Percentiles rank a stretch among this genome's conserved stretches.
Evolutionary conservation across 2,888 invertebrate species (phyloP).

Genomic region (Patella ulyssiponensis): DNA sequence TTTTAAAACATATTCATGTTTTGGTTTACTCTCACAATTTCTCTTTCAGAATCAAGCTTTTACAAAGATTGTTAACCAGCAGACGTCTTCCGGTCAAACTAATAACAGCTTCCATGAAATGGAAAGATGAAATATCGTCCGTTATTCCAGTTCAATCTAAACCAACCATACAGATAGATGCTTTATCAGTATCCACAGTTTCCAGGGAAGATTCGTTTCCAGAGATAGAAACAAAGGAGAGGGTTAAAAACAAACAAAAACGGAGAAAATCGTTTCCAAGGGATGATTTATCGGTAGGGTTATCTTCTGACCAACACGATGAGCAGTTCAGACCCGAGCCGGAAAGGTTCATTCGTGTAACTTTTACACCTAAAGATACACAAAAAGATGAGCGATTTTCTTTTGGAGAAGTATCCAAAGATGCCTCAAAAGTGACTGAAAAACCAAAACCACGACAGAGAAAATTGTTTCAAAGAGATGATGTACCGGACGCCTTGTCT

Average conservation of each 20-base stretch:
- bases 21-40: too few relatives aligned
- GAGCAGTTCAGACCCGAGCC: neutral
- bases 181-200: neutral
- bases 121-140: slow-evolving; percentile 34
- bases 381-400: neutral
- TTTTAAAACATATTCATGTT: too few relatives aligned
- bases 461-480: neutral
- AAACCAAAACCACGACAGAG: neutral
- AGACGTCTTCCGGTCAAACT: slow-evolving; percentile 38
- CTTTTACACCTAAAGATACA: slow-evolving; percentile 26
- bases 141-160: neutral
- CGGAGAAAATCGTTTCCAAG: neutral
- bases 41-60: slow-evolving; percentile 35
- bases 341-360: slow-evolving; percentile 36
- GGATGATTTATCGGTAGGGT: slow-evolving; percentile 8
- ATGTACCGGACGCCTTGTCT: neutral
- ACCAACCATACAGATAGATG: neutral
- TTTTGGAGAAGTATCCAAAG: slow-evolving; percentile 13
- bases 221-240: neutral
- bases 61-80: slow-evolving; percentile 39
- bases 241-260: neutral
- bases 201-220: too few relatives aligned
- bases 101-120: slow-evolving; percentile 32
- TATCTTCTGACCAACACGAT: neutral
- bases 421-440: neutral